Evolutionary conservation across 1,140 invertebrate genomes (phyloP).

Genomic region (Brachionus rotundiformis): DNA sequence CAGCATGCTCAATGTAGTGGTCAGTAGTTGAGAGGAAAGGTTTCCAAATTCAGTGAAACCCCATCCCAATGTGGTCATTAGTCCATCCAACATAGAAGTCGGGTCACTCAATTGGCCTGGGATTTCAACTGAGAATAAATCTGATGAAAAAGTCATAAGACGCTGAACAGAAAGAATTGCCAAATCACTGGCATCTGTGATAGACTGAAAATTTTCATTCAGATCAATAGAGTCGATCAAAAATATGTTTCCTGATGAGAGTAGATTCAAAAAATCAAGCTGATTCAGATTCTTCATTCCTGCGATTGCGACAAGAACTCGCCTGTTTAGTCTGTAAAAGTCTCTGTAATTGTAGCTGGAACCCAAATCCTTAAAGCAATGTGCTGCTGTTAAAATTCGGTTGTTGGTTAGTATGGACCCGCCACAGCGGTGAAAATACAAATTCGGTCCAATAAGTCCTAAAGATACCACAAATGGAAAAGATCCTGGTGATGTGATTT

Average conservation of each 20-base stretch:
- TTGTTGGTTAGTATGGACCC: not conserved
- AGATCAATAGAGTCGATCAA: not conserved
- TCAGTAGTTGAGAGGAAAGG: not conserved
- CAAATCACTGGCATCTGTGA: not conserved
- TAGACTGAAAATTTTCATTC: not conserved
- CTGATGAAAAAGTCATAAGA: not conserved
- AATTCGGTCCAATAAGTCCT: not conserved
- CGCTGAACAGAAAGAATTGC: not conserved
- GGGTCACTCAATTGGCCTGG: not conserved
- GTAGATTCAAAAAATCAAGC: not conserved
- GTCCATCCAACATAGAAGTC: not conserved
- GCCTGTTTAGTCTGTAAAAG: not conserved
- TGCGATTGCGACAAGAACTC: not conserved
- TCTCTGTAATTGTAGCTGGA: not conserved
- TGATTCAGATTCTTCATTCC: not conserved
- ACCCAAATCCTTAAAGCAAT: not conserved
- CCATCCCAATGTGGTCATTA: not conserved
- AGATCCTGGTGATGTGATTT: not conserved
- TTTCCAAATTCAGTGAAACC: not conserved
- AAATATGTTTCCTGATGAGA: not conserved
- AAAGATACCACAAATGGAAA: not conserved
- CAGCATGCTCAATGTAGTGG: not conserved
- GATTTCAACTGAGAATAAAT: not conserved
- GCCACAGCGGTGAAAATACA: not conserved
- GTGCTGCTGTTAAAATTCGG: not conserved